Evolutionary conservation across 1,140 invertebrate species (phyloP).

Genomic region (Carcinoscorpius rotundicauda): DNA sequence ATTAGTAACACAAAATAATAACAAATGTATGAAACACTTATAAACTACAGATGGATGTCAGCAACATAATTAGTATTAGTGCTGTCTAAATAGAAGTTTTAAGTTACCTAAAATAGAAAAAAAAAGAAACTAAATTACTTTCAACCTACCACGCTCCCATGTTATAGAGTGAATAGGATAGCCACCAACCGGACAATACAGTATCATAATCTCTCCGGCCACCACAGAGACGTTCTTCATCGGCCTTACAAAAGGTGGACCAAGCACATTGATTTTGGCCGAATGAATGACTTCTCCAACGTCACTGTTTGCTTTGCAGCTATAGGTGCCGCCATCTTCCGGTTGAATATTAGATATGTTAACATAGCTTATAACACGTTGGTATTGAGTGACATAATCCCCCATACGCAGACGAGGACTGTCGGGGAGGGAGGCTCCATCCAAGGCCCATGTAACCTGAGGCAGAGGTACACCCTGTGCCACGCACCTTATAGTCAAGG

Average conservation of each 20-base stretch:
- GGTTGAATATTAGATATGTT: conserved; percentile 33
- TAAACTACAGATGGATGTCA: too few relatives aligned
- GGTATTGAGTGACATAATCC: conserved; percentile 20
- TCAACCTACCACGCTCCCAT: conserved; percentile 65
- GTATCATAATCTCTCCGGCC: conserved; percentile 65
- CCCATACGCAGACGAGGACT: conserved; percentile 23
- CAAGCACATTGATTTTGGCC: conserved; percentile 80
- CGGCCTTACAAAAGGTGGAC: conserved; percentile 70
- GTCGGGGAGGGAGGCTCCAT: conserved; percentile 21
- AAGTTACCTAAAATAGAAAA: too few relatives aligned
- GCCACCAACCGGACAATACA: conserved; percentile 86
- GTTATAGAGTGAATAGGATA: conserved; percentile 77
- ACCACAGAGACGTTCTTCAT: conserved; percentile 85
- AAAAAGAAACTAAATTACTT: too few relatives aligned
- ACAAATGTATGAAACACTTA: too few relatives aligned
- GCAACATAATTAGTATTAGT: too few relatives aligned
- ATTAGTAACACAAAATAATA: too few relatives aligned
- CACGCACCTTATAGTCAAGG: conserved; percentile 32
- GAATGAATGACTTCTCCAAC: conserved; percentile 75
- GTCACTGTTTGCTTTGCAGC: conserved; percentile 80
- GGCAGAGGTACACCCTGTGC: conserved; percentile 24
- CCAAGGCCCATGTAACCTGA: conserved; percentile 24
- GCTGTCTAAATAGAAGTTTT: too few relatives aligned
- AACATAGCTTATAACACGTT: conserved; percentile 32
- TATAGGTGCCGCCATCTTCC: conserved; percentile 28